Percentiles rank a stretch among this genome's conserved stretches.
phyloP scores from a whole-genome alignment of 2,888 invertebrate genomes.

The Nomada hirtipes region DNA sequence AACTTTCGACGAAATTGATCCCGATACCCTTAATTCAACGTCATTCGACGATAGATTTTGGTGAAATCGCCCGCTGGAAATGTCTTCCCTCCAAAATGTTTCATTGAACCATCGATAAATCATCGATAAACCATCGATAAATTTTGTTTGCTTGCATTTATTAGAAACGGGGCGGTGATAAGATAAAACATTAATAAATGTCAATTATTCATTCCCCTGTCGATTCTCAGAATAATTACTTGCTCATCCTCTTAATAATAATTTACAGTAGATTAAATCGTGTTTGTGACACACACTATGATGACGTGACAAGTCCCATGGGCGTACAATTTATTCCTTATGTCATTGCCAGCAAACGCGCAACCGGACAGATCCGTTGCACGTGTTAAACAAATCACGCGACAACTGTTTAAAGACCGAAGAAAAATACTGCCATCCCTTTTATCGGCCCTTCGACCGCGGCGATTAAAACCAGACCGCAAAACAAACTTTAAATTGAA shows the following conservation, averaged over 20 bases:
- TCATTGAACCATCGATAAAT: background rate
- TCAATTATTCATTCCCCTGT: background rate
- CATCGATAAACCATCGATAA: slow-evolving; percentile 13
- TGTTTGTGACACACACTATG: background rate
- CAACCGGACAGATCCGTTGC: background rate
- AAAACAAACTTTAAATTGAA: background rate
- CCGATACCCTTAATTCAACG: slow-evolving; percentile 41
- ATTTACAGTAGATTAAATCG: background rate
- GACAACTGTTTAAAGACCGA: background rate
- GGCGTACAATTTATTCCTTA: background rate
- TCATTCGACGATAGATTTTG: slow-evolving; percentile 43
- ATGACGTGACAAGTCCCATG: background rate
- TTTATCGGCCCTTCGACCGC: background rate
- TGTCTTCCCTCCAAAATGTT: background rate
- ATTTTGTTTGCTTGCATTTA: background rate
- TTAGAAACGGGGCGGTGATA: background rate
- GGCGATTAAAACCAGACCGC: background rate
- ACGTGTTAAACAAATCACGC: slow-evolving; percentile 3
- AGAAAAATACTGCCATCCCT: background rate
- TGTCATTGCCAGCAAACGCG: background rate
- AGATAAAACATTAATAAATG: background rate
- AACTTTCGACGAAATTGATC: slow-evolving; percentile 67
- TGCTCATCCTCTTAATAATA: background rate
- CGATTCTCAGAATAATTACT: background rate
- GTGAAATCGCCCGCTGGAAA: slow-evolving; percentile 52